These are phyloP conservation scores for Hybos culiciformis DNA, from an alignment of 2,888 invertebrate genomes.

Conservation along the genomic window DNA sequence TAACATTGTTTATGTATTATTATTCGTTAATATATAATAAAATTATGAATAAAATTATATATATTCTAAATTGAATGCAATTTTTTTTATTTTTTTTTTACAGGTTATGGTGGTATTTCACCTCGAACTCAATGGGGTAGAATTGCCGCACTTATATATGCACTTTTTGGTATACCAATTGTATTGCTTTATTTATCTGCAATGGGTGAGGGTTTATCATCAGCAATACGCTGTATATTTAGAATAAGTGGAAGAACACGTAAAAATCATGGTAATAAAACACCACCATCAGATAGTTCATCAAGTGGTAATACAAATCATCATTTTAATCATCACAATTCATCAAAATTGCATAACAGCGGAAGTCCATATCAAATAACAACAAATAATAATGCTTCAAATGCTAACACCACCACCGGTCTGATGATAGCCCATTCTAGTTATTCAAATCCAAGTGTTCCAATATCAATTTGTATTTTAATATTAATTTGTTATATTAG, in stretches of 20 bases:
- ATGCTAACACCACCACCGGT: constrained; percentile 10
- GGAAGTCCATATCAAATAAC: constrained; percentile 16
- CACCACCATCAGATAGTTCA: constrained; percentile 20
- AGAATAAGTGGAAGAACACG: constrained; percentile 34
- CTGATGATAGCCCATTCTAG: constrained; percentile 6
- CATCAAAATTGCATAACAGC: constrained; percentile 12
- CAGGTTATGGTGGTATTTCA: constrained; percentile 75
- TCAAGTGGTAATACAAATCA: constrained; percentile 10
- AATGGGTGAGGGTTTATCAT: constrained; percentile 72
- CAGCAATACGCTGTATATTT: constrained; percentile 59
- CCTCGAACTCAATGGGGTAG: constrained; percentile 65
- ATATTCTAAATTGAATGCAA: too few species aligned
- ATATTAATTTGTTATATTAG: constrained; percentile 78
- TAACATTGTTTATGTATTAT: too few species aligned
- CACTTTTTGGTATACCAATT: constrained; percentile 74
- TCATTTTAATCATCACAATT: too few species aligned
- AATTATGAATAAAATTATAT: too few species aligned
- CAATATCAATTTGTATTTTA: constrained; percentile 71
- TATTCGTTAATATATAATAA: too few species aligned
- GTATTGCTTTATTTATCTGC: constrained; percentile 79
- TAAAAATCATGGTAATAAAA: too few species aligned
- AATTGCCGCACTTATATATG: constrained; percentile 70
- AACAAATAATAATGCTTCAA: constrained; percentile 12
- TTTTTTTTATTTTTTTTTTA: too few species aligned
- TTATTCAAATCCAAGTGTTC: constrained; percentile 46